Base-by-base conservation (phyloP, 2,113 vertebrate genomes). In the Chlamydotis undulata region DNA sequence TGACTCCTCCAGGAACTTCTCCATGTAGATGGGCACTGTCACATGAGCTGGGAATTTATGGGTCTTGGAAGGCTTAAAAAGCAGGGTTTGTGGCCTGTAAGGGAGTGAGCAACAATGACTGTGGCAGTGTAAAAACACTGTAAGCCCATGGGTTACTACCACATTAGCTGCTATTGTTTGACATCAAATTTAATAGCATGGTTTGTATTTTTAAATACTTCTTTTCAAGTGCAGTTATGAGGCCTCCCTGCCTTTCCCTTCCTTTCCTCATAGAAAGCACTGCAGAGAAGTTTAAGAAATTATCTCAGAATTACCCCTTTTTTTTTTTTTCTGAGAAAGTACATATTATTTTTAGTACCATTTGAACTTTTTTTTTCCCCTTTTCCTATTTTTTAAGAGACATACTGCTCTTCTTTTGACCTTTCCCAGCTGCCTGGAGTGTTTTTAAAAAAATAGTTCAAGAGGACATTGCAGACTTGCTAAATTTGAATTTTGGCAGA, bases 401-500 rank as follows among this genome's bases (percentile, higher is more conserved):
- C 77, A 82, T 91, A 97, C 92, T 95, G 93, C 95, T 96, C 94
- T 92, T 93, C 75, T 77, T 90, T 87, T 7, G 12, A 90, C 95
- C 87, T 94, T 96, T 95, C 93, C 94, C 95, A 93, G 70, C 95
- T 97, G 96, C 93, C 95, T 96, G 71, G 64, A 94, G 83, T 96
- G 91, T 98, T 96, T 47, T 87, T 33, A 91, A 97, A 97, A 90
- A 95, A 90, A 65, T 69, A 93, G 97, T 97, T 98, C 97, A 98
- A 94, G 96, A 96, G 96, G 97, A 93, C 90, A 89, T 91, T 95
- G 90, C 96, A 97, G 95, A 91, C 84, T 94, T 98, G 97, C 96
- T 97, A 97, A 96, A 98, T 97, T 94, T 97, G 94, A 97, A 98
- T 98, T 98, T 98, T 96, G 97, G 97, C 97, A 97, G 97, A 97